phyloP scores from a whole-genome alignment of 2,888 invertebrate genomes.

The Andrena marginata region DNA sequence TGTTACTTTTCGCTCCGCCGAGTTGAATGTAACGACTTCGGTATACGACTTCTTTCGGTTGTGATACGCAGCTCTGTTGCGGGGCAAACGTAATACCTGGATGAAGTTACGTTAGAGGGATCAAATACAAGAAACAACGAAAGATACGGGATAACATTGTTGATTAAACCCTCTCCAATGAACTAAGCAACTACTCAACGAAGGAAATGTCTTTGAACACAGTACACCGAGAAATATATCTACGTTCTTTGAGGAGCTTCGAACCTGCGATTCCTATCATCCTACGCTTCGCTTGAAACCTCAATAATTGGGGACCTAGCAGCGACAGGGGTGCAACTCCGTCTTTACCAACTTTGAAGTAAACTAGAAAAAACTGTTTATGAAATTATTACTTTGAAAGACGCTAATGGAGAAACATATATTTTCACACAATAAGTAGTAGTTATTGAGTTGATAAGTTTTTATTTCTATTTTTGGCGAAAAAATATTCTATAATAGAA shows the following conservation, averaged over 20 bases:
- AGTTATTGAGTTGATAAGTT: too few relatives aligned
- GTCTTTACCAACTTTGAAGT: too few relatives aligned
- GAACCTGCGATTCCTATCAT: neutral
- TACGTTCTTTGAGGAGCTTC: neutral
- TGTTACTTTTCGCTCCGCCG: neutral
- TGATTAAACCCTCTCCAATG: constrained; percentile 1
- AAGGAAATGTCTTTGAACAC: neutral
- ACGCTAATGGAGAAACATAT: too few relatives aligned
- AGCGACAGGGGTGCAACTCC: too few relatives aligned
- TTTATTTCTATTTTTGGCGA: too few relatives aligned
- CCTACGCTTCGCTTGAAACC: too few relatives aligned
- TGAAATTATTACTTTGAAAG: too few relatives aligned
- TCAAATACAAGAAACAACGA: neutral
- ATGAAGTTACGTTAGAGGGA: constrained; percentile 19
- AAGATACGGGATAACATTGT: neutral
- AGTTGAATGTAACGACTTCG: neutral
- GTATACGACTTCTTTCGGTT: neutral
- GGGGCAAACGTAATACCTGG: constrained; percentile 17
- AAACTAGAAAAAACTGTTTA: too few relatives aligned
- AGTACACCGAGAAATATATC: neutral
- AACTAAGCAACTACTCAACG: neutral
- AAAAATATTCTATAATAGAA: too few relatives aligned
- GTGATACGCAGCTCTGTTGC: neutral
- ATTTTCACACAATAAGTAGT: too few relatives aligned
- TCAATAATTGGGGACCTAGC: too few relatives aligned